Percentiles rank a stretch among this genome's conserved stretches.
Evolutionary conservation across 2,797 vertebrate genomes (phyloP).

Genomic region (Danio jaintianensis): DNA sequence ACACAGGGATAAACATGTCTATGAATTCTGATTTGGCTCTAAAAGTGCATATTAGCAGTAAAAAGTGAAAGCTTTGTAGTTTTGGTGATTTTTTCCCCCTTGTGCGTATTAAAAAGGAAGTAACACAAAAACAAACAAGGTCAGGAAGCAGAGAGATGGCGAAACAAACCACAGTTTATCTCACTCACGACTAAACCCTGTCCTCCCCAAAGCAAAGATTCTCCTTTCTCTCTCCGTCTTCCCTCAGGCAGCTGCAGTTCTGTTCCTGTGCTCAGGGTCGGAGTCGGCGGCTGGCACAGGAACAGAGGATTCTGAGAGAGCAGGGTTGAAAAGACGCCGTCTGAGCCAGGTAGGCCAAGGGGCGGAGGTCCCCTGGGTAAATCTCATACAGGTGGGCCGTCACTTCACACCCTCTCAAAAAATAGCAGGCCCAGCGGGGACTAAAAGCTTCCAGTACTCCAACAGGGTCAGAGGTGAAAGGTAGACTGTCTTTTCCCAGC

Average conservation of each 20-base stretch:
- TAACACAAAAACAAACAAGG: slow-evolving; percentile 40
- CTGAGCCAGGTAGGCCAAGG: slow-evolving; percentile 51
- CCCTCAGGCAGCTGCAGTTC: slow-evolving; percentile 28
- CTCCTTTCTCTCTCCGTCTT: slow-evolving; percentile 20
- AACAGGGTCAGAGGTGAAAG: slow-evolving; percentile 36
- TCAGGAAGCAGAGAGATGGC: slow-evolving; percentile 53
- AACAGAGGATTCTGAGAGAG: slow-evolving; percentile 49
- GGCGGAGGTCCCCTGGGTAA: slow-evolving; percentile 40
- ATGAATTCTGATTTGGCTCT: slow-evolving; percentile 33
- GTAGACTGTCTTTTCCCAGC: slow-evolving; percentile 43
- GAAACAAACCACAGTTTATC: slow-evolving; percentile 59
- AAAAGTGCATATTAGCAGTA: slow-evolving; percentile 34
- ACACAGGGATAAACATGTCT: slow-evolving; percentile 52
- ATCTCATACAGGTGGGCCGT: slow-evolving; percentile 53
- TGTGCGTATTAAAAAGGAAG: slow-evolving; percentile 48
- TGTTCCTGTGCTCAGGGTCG: slow-evolving; percentile 37
- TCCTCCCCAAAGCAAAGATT: slow-evolving; percentile 45
- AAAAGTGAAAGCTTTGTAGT: slow-evolving; percentile 46
- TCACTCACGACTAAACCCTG: slow-evolving; percentile 56
- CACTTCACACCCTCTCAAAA: slow-evolving; percentile 50
- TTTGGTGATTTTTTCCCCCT: neutral
- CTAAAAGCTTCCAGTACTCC: slow-evolving; percentile 34
- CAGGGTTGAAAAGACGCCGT: slow-evolving; percentile 32
- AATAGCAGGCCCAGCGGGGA: slow-evolving; percentile 21
- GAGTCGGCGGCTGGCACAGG: slow-evolving; percentile 42